Percentiles rank a stretch among this genome's conserved stretches.
phyloP scores from a whole-genome alignment of 2,113 vertebrate genomes.

The Scartelaos histophorus region DNA sequence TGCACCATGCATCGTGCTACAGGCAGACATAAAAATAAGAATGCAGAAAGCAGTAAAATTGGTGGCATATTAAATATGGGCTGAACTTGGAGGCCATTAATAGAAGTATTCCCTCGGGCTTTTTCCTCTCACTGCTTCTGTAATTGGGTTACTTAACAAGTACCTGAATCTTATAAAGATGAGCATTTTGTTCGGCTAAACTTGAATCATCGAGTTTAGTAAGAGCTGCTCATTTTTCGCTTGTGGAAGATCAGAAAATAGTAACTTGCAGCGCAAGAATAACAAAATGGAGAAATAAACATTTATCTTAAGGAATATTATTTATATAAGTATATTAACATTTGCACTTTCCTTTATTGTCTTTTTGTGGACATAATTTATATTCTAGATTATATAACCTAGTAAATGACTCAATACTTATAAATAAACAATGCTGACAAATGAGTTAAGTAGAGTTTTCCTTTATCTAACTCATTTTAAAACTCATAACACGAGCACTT shows the following conservation, averaged over 20 bases:
- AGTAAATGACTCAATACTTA: too few relatives aligned
- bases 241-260: background rate
- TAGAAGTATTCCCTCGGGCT: constrained; percentile 47
- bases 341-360: too few relatives aligned
- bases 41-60: constrained; percentile 23
- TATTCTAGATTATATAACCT: too few relatives aligned
- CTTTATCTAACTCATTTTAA: too few relatives aligned
- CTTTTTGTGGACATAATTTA: too few relatives aligned
- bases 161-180: constrained; percentile 44
- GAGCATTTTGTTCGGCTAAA: constrained; percentile 47
- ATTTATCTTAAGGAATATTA: background rate
- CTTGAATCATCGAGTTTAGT: constrained; percentile 55
- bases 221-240: constrained; percentile 40
- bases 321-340: too few relatives aligned
- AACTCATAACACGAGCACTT: too few relatives aligned
- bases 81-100: constrained; percentile 41
- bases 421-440: background rate
- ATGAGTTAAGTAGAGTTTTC: background rate
- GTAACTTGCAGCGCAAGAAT: background rate
- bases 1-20: constrained; percentile 13
- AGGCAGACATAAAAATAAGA: constrained; percentile 27
- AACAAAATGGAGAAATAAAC: background rate
- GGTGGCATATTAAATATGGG: constrained; percentile 40
- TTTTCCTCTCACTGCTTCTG: constrained; percentile 27
- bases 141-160: constrained; percentile 60